phyloP scores from a whole-genome alignment of 2,888 invertebrate species.

The Eristalis intricaria region DNA sequence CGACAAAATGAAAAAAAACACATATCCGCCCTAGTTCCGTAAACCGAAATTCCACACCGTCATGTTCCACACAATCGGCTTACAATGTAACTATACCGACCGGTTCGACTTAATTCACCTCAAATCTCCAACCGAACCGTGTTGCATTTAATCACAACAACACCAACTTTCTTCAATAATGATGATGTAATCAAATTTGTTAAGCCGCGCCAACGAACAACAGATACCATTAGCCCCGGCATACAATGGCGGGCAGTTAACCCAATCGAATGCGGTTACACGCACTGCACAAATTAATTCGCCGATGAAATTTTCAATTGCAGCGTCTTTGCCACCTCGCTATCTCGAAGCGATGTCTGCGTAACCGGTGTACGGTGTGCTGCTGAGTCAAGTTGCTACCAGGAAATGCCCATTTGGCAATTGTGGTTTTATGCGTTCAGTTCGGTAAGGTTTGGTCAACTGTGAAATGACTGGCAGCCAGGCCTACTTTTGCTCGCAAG shows the following conservation, averaged over 20 bases:
- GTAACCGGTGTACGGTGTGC: not conserved
- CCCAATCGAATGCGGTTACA: constrained; percentile 56
- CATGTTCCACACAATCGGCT: constrained; percentile 23
- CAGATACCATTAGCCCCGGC: constrained; percentile 13
- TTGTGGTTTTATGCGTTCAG: constrained; percentile 19
- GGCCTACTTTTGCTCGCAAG: not conserved
- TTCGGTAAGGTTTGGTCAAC: constrained; percentile 7
- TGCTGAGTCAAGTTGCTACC: constrained; percentile 23
- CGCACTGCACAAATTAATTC: constrained; percentile 62
- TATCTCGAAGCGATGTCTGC: not conserved
- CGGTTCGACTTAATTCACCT: not conserved
- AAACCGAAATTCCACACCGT: constrained; percentile 19
- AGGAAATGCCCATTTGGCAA: constrained; percentile 57
- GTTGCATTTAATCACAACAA: constrained; percentile 21
- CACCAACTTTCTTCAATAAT: constrained; percentile 50
- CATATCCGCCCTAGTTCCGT: constrained; percentile 34
- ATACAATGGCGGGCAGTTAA: constrained; percentile 36
- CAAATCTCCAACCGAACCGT: constrained; percentile 3
- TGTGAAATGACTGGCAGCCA: constrained; percentile 28
- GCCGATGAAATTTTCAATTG: constrained; percentile 58
- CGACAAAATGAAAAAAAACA: not conserved
- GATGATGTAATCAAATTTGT: constrained; percentile 52
- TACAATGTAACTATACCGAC: constrained; percentile 19
- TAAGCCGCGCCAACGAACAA: constrained; percentile 20
- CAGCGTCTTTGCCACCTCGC: constrained; percentile 40